Evolutionary conservation across 2,888 invertebrate genomes (phyloP).

Genomic region (Dolomedes plantarius): DNA sequence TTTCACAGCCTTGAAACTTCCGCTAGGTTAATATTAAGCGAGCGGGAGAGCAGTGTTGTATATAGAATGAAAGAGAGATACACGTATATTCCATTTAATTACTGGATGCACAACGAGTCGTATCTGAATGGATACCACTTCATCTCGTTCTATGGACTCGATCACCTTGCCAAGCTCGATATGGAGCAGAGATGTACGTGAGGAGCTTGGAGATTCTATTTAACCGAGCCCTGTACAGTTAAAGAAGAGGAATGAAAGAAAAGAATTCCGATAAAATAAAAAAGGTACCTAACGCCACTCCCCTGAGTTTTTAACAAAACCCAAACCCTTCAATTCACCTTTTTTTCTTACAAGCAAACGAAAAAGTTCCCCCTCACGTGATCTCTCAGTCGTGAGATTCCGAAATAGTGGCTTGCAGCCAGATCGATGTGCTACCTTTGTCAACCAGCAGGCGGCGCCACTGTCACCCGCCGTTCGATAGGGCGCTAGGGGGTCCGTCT

Average conservation of each 20-base stretch:
- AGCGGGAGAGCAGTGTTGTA: no score
- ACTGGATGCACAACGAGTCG: not conserved
- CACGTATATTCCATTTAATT: slow-evolving; percentile 6
- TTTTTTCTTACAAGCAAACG: slow-evolving; percentile 30
- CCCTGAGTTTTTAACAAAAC: slow-evolving; percentile 68
- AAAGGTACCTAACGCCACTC: slow-evolving; percentile 34
- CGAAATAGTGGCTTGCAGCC: slow-evolving; percentile 47
- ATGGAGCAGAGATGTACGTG: slow-evolving; percentile 50
- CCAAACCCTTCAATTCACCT: slow-evolving; percentile 58
- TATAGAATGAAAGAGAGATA: no score
- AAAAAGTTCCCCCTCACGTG: slow-evolving; percentile 62
- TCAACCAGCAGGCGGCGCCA: slow-evolving; percentile 38
- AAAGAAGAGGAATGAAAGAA: slow-evolving; percentile 34
- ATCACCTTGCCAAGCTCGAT: slow-evolving; percentile 39
- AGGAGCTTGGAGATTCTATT: slow-evolving; percentile 39
- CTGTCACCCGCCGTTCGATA: slow-evolving; percentile 53
- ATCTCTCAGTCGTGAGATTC: slow-evolving; percentile 55
- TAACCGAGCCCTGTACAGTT: slow-evolving; percentile 45
- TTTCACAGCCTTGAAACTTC: no score
- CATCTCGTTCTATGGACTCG: slow-evolving; percentile 3
- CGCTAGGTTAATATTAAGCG: no score
- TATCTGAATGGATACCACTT: not conserved
- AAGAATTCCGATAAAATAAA: slow-evolving; percentile 35
- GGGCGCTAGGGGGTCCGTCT: slow-evolving; percentile 37
- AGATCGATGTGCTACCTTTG: slow-evolving; percentile 34